phyloP scores from a whole-genome alignment of 2,113 vertebrate species.

The Poeciliopsis prolifica region DNA sequence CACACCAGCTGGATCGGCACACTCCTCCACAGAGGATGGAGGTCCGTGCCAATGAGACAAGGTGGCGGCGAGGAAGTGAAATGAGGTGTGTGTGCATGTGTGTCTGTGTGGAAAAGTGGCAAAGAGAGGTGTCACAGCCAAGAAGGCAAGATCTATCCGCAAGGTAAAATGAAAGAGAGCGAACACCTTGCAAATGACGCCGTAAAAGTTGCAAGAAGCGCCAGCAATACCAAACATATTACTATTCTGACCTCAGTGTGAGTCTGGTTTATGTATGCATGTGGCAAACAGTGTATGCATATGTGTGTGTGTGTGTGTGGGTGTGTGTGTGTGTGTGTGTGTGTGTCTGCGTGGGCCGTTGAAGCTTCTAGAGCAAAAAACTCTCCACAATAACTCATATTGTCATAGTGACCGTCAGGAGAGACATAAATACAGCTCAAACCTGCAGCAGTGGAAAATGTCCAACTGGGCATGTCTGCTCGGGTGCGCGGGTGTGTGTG shows the following conservation, averaged over 20 bases:
- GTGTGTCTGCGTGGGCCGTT: not conserved
- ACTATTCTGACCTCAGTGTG: conserved; percentile 33
- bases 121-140: conserved; percentile 26
- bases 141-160: conserved; percentile 39
- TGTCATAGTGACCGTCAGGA: conserved; percentile 48
- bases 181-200: conserved; percentile 25
- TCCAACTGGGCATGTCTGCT: no score
- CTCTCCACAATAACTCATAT: conserved; percentile 32
- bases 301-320: not conserved
- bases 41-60: conserved; percentile 63
- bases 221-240: conserved; percentile 21
- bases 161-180: conserved; percentile 30
- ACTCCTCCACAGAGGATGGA: conserved; percentile 64
- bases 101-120: not conserved
- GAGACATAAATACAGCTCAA: conserved; percentile 44
- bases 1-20: conserved; percentile 73
- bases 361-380: conserved; percentile 5
- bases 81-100: no score
- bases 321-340: not conserved
- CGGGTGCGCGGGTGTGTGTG: not conserved
- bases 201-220: conserved; percentile 18
- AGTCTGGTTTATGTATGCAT: conserved; percentile 8
- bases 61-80: conserved; percentile 26
- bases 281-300: not conserved
- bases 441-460: conserved; percentile 19